Base-by-base conservation (phyloP, 1,140 invertebrate genomes). In the Planococcus citri region DNA sequence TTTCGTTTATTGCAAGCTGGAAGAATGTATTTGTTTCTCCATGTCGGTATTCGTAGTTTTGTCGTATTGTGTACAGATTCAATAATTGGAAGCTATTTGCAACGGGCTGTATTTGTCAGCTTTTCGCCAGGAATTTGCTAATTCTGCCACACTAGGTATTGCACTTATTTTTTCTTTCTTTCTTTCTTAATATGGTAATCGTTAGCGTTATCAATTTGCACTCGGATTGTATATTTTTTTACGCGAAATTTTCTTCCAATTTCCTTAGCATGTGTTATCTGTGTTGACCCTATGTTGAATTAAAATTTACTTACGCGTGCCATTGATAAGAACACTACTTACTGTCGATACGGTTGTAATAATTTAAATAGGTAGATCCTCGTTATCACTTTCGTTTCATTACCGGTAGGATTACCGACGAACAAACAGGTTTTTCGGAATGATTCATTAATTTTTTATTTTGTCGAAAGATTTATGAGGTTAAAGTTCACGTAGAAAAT, bases 1-100 rank as follows among this genome's bases (percentile, higher is more conserved):
- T 64, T 64, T 64, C 60, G 21, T 64, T 64, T 64, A 64, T 64
- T 64, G 60, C 60, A 64, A 64, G 60, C 41, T 51, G 41, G 41
- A 51, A 51, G 41, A 51, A 51, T 51, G 41, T 51, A 51, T 51
- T 51, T 51, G 41, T 51, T 51, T 51, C 41, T 51, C 41, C 41
- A 51, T 51, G 41, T 51, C 41, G 41, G 41, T 51, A n/a, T 51
- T 51, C 6, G 41, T 51, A 4, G 41, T 51, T 17, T 20, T 51
- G 41, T 51, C 41, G 41, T 51, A 51, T n/a, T n/a, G 41, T 51
- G 41, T n/a, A 9, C 41, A 20, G 6, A 51, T 51, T 51, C 41
- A 51, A 51, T 51, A 51, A 51, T 51, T 51, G 41, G 41, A 51
- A 51, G 17, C 17, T 51, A 51, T 51, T 51, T n/a, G 41, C 41